These are phyloP conservation scores for Phalanger gymnotis DNA, from an alignment of 2,797 vertebrate genomes.

Conservation along the genomic window DNA sequence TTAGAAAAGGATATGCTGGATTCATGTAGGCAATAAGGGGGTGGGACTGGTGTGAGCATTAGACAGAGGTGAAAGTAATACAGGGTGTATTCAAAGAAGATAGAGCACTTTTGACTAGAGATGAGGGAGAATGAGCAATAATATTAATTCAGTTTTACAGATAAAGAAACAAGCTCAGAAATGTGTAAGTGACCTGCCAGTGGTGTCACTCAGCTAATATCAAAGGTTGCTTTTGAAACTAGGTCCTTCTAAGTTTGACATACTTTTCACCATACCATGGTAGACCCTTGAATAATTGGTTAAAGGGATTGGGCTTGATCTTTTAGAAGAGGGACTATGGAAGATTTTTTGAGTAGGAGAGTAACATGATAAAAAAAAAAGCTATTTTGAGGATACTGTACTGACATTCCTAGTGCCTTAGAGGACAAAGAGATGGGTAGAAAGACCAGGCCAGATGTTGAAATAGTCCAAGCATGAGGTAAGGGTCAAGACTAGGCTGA, in stretches of 20 bases:
- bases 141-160: neutral
- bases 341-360: neutral
- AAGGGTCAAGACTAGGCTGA: neutral
- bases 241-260: neutral
- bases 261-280: neutral
- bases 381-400: neutral
- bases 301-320: neutral
- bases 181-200: neutral
- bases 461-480: neutral
- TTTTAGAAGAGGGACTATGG: neutral
- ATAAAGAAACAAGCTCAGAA: neutral
- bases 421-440: neutral
- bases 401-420: neutral
- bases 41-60: neutral
- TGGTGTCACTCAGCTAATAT: neutral
- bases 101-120: neutral
- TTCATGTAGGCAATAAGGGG: neutral
- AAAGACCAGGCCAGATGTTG: neutral
- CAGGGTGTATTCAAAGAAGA: neutral
- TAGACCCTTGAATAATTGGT: neutral
- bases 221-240: neutral
- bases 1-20: neutral
- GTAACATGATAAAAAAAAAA: neutral
- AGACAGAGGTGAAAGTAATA: neutral
- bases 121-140: neutral